A percentile compares a stretch with the other conserved stretches of the same genome.
Conservation (phyloP, 1,140 invertebrate species). For the Dinoponera quadriceps region DNA sequence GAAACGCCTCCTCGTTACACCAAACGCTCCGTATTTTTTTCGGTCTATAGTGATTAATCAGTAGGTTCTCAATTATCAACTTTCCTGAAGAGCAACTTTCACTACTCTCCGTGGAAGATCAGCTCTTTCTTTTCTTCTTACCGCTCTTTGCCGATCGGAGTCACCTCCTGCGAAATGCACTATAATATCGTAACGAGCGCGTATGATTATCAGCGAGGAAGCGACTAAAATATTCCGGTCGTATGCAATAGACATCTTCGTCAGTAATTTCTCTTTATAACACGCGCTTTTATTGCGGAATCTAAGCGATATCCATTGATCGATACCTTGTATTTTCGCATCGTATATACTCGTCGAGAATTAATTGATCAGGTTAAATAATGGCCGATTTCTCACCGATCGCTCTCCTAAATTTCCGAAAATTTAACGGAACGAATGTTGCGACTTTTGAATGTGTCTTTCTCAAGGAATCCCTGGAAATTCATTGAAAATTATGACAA, state of each 20-base stretch:
- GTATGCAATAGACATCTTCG: slow-evolving; percentile 35
- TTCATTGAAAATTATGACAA: too few relatives aligned
- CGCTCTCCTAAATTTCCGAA: neutral
- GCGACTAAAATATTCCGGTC: slow-evolving; percentile 34
- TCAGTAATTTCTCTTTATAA: slow-evolving; percentile 25
- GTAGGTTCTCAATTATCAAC: slow-evolving; percentile 10
- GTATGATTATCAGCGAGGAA: slow-evolving; percentile 31
- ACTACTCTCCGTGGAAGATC: slow-evolving; percentile 6
- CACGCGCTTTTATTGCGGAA: neutral
- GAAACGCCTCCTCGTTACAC: slow-evolving; percentile 27
- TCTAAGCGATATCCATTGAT: neutral
- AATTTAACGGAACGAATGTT: neutral
- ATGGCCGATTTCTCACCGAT: neutral
- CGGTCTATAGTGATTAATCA: neutral
- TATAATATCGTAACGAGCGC: slow-evolving; percentile 16
- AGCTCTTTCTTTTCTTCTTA: neutral
- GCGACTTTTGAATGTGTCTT: too few relatives aligned
- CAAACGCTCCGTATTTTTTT: neutral
- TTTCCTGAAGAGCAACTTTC: slow-evolving; percentile 9
- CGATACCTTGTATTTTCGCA: neutral
- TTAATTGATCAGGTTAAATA: slow-evolving; percentile 26
- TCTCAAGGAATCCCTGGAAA: too few relatives aligned
- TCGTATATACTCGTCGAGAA: neutral
- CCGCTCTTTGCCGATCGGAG: neutral
- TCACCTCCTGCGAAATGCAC: neutral